Evolutionary conservation across 2,113 vertebrate genomes (phyloP).

Genomic region (Rallus limicola): DNA sequence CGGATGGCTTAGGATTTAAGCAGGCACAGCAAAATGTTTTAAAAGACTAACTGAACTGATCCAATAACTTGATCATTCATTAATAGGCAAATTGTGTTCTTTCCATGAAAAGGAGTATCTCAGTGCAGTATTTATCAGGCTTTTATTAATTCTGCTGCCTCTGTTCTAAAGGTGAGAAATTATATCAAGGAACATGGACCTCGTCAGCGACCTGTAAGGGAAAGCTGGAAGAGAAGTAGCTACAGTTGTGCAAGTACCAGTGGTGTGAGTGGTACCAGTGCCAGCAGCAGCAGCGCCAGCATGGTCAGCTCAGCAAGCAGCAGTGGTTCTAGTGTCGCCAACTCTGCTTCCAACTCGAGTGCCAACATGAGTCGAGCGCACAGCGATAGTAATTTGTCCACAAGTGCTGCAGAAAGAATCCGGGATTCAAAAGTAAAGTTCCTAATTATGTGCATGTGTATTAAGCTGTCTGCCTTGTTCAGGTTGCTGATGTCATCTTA

Average conservation of each 20-base stretch:
- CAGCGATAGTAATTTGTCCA: constrained; percentile 93
- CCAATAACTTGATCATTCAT: background rate
- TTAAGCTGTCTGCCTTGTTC: background rate
- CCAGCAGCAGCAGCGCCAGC: constrained; percentile 88
- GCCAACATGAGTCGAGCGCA: constrained; percentile 95
- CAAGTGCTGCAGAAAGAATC: constrained; percentile 94
- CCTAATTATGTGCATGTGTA: background rate
- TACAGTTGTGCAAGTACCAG: constrained; percentile 90
- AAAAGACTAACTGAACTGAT: background rate
- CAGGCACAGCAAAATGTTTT: background rate
- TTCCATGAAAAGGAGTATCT: background rate
- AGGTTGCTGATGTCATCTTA: background rate
- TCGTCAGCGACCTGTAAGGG: constrained; percentile 86
- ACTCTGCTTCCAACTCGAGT: constrained; percentile 89
- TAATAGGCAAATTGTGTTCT: background rate
- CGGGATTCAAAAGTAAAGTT: constrained; percentile 94
- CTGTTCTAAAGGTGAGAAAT: constrained; percentile 85
- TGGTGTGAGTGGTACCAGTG: constrained; percentile 87
- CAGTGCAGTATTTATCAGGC: background rate
- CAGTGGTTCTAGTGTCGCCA: constrained; percentile 84
- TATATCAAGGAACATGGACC: constrained; percentile 94
- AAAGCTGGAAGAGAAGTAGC: constrained; percentile 92
- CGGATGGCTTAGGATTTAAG: background rate
- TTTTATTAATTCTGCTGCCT: background rate
- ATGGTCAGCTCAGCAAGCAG: constrained; percentile 95